Evolutionary conservation across 2,797 vertebrate species (phyloP).

Genomic region (Pseudocheirus occidentalis): DNA sequence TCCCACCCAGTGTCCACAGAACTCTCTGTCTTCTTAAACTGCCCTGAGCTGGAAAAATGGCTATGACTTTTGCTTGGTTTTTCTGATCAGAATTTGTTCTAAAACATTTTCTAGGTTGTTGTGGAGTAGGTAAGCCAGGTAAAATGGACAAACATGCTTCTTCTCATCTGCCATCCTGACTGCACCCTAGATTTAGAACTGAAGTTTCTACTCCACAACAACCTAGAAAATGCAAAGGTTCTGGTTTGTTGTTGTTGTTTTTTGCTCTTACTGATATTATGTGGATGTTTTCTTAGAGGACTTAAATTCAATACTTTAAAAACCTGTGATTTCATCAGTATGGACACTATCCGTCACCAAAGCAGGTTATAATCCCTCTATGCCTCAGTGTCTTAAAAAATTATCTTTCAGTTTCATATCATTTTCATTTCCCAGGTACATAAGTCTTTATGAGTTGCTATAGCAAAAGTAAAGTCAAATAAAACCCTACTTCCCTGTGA

Average conservation of each 20-base stretch:
- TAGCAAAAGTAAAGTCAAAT: neutral
- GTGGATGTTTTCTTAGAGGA: neutral
- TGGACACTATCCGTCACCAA: neutral
- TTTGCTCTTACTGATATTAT: constrained; percentile 8
- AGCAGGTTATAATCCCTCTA: neutral
- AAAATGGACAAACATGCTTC: neutral
- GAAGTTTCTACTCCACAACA: no score
- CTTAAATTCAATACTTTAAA: neutral
- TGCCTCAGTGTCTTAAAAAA: neutral
- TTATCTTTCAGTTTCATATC: neutral
- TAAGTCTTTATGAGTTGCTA: neutral
- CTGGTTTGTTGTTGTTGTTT: neutral
- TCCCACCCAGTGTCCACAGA: neutral
- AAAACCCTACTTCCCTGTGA: neutral
- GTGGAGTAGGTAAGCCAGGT: neutral
- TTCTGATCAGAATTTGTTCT: neutral
- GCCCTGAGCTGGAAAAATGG: neutral
- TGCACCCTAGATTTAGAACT: neutral
- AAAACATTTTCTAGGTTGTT: neutral
- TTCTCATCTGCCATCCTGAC: neutral
- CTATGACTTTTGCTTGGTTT: neutral
- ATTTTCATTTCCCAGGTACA: neutral
- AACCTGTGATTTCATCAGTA: neutral
- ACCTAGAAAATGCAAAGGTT: no score
- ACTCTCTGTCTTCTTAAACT: neutral